phyloP scores from a whole-genome alignment of 2,113 vertebrate species.

The Candoia aspera region DNA sequence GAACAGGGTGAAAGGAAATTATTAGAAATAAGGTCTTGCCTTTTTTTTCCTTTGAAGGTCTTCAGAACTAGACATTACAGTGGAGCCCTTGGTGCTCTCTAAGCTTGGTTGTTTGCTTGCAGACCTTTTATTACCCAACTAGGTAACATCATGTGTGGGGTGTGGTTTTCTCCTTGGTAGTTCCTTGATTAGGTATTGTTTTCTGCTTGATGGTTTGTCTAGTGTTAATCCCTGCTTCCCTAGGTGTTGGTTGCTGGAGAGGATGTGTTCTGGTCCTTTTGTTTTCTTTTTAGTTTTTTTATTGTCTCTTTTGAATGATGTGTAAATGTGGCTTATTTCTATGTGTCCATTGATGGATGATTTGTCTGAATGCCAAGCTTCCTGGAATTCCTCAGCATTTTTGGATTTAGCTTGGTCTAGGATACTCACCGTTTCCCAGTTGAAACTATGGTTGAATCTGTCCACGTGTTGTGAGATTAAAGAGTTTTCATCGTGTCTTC shows the following conservation, averaged over 20 bases:
- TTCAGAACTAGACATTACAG: background rate
- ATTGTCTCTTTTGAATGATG: background rate
- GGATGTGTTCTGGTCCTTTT: background rate
- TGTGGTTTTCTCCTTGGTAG: background rate
- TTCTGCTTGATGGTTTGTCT: background rate
- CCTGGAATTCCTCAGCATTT: background rate
- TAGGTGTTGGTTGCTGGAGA: background rate
- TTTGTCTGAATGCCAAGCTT: background rate
- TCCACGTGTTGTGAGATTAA: background rate
- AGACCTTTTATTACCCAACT: background rate
- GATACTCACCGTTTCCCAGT: background rate
- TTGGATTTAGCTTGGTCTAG: background rate
- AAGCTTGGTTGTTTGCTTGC: background rate
- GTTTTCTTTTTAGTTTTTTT: background rate
- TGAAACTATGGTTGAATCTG: background rate
- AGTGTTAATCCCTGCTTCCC: background rate
- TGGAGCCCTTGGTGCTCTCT: background rate
- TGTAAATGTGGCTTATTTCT: background rate
- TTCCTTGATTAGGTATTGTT: background rate
- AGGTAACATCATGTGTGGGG: background rate
- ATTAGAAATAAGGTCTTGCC: background rate
- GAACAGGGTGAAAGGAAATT: background rate
- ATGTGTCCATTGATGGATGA: background rate
- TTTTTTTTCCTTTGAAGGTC: background rate
- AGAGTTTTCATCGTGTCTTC: background rate